These are phyloP conservation scores for Balaeniceps rex DNA, from an alignment of 2,113 vertebrate species.

Conservation along the genomic window DNA sequence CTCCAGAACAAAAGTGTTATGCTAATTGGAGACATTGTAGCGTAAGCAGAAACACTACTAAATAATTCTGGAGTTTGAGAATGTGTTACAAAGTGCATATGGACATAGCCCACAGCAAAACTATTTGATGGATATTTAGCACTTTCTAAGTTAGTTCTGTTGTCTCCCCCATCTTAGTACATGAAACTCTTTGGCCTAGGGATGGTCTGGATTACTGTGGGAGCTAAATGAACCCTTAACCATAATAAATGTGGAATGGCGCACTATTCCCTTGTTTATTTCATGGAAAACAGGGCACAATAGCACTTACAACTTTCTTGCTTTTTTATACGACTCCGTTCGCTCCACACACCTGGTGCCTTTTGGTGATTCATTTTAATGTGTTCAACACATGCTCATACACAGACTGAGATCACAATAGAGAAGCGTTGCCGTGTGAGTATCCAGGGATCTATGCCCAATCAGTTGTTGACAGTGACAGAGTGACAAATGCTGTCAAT, in stretches of 20 bases:
- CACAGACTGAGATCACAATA: no score
- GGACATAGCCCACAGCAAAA: neutral
- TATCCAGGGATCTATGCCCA: no score
- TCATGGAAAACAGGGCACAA: conserved; percentile 29
- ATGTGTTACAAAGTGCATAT: neutral
- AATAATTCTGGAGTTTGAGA: neutral
- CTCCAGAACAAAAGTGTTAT: neutral
- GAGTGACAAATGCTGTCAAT: no score
- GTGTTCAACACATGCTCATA: neutral
- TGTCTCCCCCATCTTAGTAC: neutral
- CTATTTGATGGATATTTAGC: neutral
- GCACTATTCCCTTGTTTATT: conserved; percentile 4
- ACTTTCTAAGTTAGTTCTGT: neutral
- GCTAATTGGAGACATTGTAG: neutral
- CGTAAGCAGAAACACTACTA: neutral
- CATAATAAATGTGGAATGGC: neutral
- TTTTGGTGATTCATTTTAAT: conserved; percentile 19
- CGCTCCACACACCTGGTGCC: neutral
- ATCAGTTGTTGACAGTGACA: no score
- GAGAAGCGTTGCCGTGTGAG: no score
- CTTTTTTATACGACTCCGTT: conserved; percentile 25
- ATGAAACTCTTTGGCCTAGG: neutral
- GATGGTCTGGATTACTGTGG: neutral
- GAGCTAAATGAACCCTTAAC: neutral
- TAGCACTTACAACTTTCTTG: conserved; percentile 1